Evolutionary conservation across 2,888 invertebrate species (phyloP), one percentile per base, ranked within the genome.

Genomic region (Gymnocheta viridis): DNA sequence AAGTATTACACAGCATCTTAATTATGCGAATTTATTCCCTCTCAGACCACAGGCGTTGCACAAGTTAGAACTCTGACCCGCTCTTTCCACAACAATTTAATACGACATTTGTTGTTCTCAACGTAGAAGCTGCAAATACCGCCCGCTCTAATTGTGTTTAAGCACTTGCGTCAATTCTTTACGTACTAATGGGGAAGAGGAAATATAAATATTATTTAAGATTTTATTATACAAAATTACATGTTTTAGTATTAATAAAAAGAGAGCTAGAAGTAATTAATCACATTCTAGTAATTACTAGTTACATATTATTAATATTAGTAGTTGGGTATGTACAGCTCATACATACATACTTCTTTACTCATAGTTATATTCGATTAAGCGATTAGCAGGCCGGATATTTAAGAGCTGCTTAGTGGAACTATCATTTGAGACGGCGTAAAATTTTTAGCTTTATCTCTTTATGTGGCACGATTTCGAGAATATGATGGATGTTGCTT

Each of bases 171-270:
- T 44, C n/a, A 66, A 24, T 35, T 38, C 5, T 24, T 54, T 54
- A 17, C 27, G 27, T 17, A 32, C 24, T 69, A 54, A 12, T 49
- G 24, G 24, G 44, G 32, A 62, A 51, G 22, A 38, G 27, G 62
- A n/a, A 47, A 35, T 47, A 38, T 3, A 56, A 10, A 24, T 12
- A 14, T 32, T 54, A 38, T 27, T 56, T 22, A 76, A 62, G 51
- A 74, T 29, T 67, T 67, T 66, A 67, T 77, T 9, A 76, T 76
- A 77, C 58, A 77, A 67, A 77, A 77, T 69, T 60, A 64, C 29
- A 56, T 3, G 74, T 6, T 66, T 41, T 58, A 60, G 12, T 58
- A 51, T 62, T 62, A 51, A 51, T 32, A 62, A 73, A 73, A 29
- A 51, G n/a, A 44, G 9, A 51, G 14, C 10, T 56, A 22, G 41